These are phyloP conservation scores for Microcebus griseorufus DNA, from an alignment of 2,113 vertebrate genomes.

Conservation along the genomic window DNA sequence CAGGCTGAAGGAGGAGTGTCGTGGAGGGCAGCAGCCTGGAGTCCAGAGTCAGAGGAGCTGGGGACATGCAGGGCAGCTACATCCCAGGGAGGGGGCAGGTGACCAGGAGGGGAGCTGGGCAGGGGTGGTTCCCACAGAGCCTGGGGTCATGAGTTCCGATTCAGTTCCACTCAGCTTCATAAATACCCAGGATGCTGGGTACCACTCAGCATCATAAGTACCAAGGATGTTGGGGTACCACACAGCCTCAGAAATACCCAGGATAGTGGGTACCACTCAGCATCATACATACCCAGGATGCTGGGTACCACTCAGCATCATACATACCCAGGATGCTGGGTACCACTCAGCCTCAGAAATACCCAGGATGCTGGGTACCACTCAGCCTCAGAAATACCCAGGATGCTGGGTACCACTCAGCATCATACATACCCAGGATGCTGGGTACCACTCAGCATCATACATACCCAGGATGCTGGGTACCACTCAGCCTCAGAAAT, in stretches of 20 bases:
- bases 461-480: not conserved
- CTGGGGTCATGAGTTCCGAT: no score
- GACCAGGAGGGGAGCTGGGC: not conserved
- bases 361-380: not conserved
- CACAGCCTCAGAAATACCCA: no score
- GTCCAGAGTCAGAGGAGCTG: no score
- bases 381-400: not conserved
- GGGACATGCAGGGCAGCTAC: fast-evolving
- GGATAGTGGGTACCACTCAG: not conserved
- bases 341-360: not conserved
- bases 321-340: no score
- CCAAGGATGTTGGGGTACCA: no score
- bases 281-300: no score
- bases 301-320: not conserved
- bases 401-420: not conserved
- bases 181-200: no score
- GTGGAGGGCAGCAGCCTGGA: fast-evolving
- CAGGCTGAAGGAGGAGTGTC: not conserved
- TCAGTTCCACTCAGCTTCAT: not conserved
- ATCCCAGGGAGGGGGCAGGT: no score
- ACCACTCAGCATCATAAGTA: no score
- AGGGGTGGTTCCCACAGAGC: not conserved
- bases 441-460: not conserved
- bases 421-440: not conserved
- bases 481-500: no score